Percentiles rank a stretch among this genome's conserved stretches.
Conservation (phyloP, 2,888 invertebrate genomes). For the Plagiodera versicolora region DNA sequence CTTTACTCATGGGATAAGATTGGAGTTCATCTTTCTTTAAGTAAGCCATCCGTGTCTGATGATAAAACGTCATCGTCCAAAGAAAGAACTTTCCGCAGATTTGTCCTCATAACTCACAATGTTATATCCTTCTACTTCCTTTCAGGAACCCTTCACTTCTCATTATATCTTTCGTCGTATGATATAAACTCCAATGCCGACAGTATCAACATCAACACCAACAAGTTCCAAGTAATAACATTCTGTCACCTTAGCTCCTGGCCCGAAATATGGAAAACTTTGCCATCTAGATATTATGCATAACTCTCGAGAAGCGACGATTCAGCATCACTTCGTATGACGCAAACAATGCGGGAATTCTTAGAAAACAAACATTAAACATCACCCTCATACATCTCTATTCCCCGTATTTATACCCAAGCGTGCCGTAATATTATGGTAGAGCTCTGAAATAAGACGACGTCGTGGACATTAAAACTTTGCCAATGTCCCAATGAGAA, state of each 20-base stretch:
- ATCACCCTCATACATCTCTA: not conserved
- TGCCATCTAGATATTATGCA: not conserved
- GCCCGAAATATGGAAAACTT: conserved; percentile 9
- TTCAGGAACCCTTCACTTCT: too few species aligned
- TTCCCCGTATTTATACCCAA: not conserved
- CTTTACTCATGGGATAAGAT: too few species aligned
- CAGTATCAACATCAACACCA: conserved; percentile 1
- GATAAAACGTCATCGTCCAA: too few species aligned
- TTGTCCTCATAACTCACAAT: too few species aligned
- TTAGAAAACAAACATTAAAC: conserved; percentile 24
- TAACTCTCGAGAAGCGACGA: conserved; percentile 7
- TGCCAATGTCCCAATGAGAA: not conserved
- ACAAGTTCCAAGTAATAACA: not conserved
- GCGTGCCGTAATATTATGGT: conserved; percentile 1
- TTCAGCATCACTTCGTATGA: conserved; percentile 12
- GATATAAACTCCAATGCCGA: not conserved
- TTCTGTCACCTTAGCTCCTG: not conserved
- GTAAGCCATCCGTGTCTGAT: too few species aligned
- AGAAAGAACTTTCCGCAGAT: too few species aligned
- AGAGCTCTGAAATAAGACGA: not conserved
- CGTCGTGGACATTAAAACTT: not conserved
- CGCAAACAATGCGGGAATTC: conserved; percentile 4
- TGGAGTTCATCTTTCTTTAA: too few species aligned
- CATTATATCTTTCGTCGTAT: too few species aligned
- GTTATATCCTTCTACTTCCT: too few species aligned